Percentiles rank a stretch among this genome's conserved stretches.
Conservation (phyloP, 2,797 vertebrate species). For the Enoplosus armatus region DNA sequence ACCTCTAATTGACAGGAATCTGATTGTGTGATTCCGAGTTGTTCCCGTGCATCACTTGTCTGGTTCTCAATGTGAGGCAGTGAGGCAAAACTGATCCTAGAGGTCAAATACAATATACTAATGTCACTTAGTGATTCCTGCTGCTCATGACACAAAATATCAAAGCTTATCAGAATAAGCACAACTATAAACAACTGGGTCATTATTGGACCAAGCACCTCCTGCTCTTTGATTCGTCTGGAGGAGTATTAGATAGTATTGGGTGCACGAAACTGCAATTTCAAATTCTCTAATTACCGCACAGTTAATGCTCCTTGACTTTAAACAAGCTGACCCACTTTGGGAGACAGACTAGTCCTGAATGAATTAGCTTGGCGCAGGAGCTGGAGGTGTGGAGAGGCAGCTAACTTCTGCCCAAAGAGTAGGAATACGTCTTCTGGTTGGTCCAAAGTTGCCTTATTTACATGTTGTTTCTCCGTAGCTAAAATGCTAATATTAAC, state of each 20-base stretch:
- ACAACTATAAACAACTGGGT: not conserved
- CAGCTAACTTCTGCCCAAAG: not conserved
- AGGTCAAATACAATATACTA: not conserved
- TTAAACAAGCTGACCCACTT: not conserved
- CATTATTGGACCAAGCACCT: not conserved
- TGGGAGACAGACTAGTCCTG: not conserved
- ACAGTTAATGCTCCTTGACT: conserved; percentile 7
- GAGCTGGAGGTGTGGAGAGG: not conserved
- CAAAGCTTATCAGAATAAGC: not conserved
- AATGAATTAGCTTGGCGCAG: not conserved
- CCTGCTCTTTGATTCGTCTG: not conserved
- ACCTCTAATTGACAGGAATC: conserved; percentile 31
- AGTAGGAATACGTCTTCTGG: not conserved
- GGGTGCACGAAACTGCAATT: not conserved
- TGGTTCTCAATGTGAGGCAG: conserved; percentile 2
- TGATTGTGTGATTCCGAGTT: not conserved
- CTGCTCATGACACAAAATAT: not conserved
- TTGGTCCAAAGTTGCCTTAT: not conserved
- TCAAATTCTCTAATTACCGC: not conserved
- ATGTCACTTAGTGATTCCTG: not conserved
- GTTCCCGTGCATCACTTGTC: not conserved
- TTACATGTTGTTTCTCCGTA: not conserved
- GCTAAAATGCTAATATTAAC: not conserved
- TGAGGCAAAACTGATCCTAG: conserved; percentile 9
- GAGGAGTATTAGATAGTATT: not conserved